Conservation (phyloP, 2,113 vertebrate genomes). For the Chionis minor region DNA sequence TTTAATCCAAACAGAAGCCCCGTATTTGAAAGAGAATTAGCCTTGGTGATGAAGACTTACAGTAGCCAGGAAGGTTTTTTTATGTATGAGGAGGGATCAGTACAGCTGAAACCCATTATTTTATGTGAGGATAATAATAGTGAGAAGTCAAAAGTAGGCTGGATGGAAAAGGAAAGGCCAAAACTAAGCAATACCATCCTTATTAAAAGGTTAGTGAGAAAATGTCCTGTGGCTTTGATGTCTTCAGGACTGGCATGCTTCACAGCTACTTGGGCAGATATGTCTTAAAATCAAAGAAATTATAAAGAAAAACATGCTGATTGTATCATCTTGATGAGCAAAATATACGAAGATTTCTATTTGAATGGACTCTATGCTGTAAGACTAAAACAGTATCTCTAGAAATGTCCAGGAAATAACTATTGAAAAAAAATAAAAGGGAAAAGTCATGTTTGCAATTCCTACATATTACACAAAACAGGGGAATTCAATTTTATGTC, state of each 20-base stretch:
- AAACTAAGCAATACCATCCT: not conserved
- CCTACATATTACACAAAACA: not conserved
- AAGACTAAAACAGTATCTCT: not conserved
- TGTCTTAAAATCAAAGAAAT: not conserved
- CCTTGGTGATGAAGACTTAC: not conserved
- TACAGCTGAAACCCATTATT: not conserved
- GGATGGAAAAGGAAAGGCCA: not conserved
- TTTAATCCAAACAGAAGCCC: constrained; percentile 13
- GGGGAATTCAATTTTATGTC: not conserved
- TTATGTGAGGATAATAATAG: not conserved
- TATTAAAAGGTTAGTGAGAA: not conserved
- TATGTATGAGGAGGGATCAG: not conserved
- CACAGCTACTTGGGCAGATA: not conserved
- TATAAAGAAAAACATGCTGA: not conserved
- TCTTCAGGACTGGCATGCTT: not conserved
- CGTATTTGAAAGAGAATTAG: not conserved
- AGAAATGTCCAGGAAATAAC: not conserved
- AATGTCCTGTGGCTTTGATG: not conserved
- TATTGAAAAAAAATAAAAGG: not conserved
- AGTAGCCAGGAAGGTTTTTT: not conserved
- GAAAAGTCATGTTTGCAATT: not conserved
- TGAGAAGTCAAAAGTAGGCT: not conserved
- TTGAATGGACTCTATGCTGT: not conserved
- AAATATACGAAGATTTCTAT: not conserved
- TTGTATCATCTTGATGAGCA: not conserved